Base-by-base conservation (phyloP, 2,113 vertebrate genomes). In the Falcunculus frontatus region DNA sequence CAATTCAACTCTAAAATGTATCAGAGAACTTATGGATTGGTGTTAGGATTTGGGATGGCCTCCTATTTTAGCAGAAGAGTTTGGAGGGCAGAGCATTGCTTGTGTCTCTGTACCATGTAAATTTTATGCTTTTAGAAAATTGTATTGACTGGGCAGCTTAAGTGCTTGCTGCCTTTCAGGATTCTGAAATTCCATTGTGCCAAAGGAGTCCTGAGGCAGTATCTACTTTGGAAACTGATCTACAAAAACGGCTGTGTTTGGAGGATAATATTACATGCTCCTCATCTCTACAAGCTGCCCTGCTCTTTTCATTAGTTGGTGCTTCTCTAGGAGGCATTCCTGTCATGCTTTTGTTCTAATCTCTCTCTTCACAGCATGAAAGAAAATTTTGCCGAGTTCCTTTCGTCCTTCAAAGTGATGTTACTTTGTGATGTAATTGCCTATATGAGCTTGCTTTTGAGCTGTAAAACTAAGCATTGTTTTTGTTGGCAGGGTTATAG, bases 351-450 rank as follows among this genome's bases (percentile, higher is more conserved):
- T 89, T 95, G 39, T 87, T 93, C 35, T 78, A 27, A 82, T 70
- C 73, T 47, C 21, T 77, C 88, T 84, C 57, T 86, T 85, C 7
- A 12, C 27, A 33, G 84, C 55, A 44, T 90, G 76, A 96, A 95
- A 92, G 88, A 42, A 90, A 90, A 72, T 68, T n/a, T n/a, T n/a
- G n/a, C n/a, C n/a, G 75, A 52, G 52, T 57, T 90, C 27, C 42
- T 92, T 94, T 97, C 46, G 90, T 89, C 80, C 41, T 92, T 95
- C 76, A 87, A 84, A 94, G 73, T 55, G 37, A 25, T 52, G 23
- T 82, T 89, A 67, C 41, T 94, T 67, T 78, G 30, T 1, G 0
- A 33, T 81, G 75, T 59, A 70, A 64, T 81, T 5, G 2, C 57
- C n/a, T 75, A 17, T 68, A 41, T 60, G 44, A 86, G 13, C 32